Conservation (phyloP, 2,113 vertebrate species). For the Macquaria ambigua region DNA sequence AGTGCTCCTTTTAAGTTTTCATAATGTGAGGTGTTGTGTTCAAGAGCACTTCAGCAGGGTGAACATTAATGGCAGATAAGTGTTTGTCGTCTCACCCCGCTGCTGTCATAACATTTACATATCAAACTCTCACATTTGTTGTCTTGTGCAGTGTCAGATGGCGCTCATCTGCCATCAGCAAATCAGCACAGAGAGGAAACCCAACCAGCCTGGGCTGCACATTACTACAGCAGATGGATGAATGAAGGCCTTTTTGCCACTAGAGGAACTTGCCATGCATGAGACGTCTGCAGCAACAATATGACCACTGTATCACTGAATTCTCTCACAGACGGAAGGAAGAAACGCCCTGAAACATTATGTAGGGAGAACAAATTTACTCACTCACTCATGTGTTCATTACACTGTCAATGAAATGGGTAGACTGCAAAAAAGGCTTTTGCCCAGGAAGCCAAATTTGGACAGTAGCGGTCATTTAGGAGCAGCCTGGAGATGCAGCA, state of each 20-base stretch:
- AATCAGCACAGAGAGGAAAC: slow-evolving; percentile 6
- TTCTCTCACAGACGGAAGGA: neutral
- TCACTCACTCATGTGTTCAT: neutral
- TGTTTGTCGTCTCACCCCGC: neutral
- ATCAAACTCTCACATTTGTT: neutral
- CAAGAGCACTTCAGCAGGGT: neutral
- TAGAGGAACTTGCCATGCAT: neutral
- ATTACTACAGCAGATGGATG: neutral
- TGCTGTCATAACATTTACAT: neutral
- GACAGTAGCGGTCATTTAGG: neutral
- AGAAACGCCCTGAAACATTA: neutral
- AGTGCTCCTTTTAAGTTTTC: neutral
- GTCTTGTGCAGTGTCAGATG: neutral
- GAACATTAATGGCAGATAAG: neutral
- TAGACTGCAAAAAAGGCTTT: neutral
- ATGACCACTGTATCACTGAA: slow-evolving; percentile 6
- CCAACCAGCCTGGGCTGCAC: neutral
- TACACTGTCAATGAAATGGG: neutral
- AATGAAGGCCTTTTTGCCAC: slow-evolving; percentile 14
- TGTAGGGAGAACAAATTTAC: neutral
- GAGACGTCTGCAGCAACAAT: slow-evolving; percentile 20
- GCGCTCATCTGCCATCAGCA: neutral
- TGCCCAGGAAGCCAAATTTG: neutral
- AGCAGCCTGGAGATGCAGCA: neutral
- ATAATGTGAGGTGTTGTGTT: neutral